Evolutionary conservation across 2,888 invertebrate species (phyloP).

Genomic region (Anagyrus pseudococci): DNA sequence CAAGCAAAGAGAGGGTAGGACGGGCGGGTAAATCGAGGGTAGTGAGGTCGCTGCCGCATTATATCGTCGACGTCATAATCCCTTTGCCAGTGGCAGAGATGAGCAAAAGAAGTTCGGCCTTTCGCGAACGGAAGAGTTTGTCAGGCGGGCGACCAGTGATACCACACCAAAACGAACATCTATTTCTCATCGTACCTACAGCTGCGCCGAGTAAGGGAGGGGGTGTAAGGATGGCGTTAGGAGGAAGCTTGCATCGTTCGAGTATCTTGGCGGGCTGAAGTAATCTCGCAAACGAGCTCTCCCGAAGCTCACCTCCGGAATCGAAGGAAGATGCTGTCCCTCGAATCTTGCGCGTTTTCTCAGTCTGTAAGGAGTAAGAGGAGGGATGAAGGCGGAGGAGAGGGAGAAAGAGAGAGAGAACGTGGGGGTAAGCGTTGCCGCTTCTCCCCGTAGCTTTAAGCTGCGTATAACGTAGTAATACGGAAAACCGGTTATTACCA

Average conservation of each 20-base stretch:
- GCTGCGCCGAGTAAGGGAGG: not conserved
- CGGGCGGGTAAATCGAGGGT: not conserved
- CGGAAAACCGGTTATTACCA: constrained; percentile 35
- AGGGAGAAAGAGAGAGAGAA: no score
- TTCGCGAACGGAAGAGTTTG: no score
- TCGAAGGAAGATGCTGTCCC: constrained; percentile 4
- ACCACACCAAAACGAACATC: no score
- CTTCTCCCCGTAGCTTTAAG: constrained; percentile 19
- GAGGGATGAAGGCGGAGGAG: no score
- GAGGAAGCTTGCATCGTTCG: constrained; percentile 11
- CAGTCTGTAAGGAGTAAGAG: no score
- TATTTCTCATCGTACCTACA: no score
- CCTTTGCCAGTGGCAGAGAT: not conserved
- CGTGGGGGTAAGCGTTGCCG: constrained; percentile 5
- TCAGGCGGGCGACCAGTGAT: no score
- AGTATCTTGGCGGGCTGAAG: constrained; percentile 16
- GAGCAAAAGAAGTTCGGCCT: constrained; percentile 20
- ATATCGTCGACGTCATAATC: constrained; percentile 29
- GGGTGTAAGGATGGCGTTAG: not conserved
- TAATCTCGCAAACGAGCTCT: constrained; percentile 36
- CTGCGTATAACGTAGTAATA: constrained; percentile 14
- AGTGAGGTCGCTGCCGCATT: constrained; percentile 1
- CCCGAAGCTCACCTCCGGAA: no score
- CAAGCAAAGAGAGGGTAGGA: not conserved
- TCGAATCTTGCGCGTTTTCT: constrained; percentile 35